phyloP scores from a whole-genome alignment of 1,140 invertebrate genomes.

The Macrotrachela quadricornifera region DNA sequence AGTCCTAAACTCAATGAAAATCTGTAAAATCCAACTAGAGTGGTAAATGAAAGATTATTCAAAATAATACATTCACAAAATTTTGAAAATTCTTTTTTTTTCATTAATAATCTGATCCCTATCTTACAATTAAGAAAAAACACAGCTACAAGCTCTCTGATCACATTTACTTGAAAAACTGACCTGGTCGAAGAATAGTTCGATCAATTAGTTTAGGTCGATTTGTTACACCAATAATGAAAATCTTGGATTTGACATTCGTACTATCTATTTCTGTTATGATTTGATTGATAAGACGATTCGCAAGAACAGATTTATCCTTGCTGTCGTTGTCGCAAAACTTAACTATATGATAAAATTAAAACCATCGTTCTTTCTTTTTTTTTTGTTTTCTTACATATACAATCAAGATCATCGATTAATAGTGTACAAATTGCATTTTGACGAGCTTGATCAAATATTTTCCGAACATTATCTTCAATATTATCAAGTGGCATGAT shows the following conservation, averaged over 20 bases:
- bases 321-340: constrained; percentile 46
- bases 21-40: no score
- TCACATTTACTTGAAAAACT: no score
- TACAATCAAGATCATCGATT: constrained; percentile 98
- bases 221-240: constrained; percentile 92
- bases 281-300: constrained; percentile 97
- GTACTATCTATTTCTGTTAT: constrained; percentile 99
- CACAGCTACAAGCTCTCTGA: no score
- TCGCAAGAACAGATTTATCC: constrained; percentile 83
- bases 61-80: no score
- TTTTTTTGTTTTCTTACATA: constrained; percentile 44
- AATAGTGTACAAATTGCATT: constrained; percentile 96
- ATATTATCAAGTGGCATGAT: constrained; percentile 99
- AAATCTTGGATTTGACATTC: constrained; percentile 98
- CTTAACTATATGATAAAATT: not conserved
- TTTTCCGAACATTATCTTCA: constrained; percentile 94
- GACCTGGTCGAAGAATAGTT: constrained; percentile 75
- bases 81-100: no score
- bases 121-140: no score
- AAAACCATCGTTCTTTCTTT: no score
- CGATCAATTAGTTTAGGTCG: constrained; percentile 86
- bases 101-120: no score
- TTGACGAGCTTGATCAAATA: constrained; percentile 97
- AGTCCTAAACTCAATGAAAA: no score
- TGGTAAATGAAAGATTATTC: no score